Conservation (phyloP, 2,113 vertebrate species). For the Bombycilla garrulus region DNA sequence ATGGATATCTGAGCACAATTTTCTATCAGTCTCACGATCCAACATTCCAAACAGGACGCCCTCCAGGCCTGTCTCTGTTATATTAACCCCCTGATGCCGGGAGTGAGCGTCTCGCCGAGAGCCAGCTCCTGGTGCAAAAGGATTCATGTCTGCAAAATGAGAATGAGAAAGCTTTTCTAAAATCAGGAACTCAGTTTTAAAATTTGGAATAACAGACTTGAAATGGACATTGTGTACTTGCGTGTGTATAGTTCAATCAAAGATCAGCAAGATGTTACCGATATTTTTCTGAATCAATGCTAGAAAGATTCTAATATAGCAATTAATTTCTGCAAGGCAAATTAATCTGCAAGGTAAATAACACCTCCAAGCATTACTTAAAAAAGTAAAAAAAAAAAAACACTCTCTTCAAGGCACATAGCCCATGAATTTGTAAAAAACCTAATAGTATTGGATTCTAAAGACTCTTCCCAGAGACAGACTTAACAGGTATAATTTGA, state of each 20-base stretch:
- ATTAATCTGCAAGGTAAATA: neutral
- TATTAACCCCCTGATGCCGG: constrained; percentile 84
- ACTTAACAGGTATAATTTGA: neutral
- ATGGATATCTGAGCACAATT: constrained; percentile 95
- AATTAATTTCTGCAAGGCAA: neutral
- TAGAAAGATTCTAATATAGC: neutral
- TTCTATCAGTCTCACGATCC: constrained; percentile 94
- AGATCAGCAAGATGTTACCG: neutral
- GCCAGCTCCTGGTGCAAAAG: constrained; percentile 70
- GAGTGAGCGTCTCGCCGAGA: constrained; percentile 71
- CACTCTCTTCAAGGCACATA: neutral
- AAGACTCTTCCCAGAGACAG: neutral
- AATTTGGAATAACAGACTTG: neutral
- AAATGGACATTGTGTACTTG: neutral
- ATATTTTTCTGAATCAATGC: neutral
- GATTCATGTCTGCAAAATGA: constrained; percentile 70
- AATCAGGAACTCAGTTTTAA: neutral
- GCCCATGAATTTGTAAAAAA: neutral
- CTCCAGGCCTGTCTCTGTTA: constrained; percentile 95
- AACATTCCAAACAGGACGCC: constrained; percentile 97
- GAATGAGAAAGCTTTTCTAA: neutral
- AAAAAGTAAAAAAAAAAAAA: neutral
- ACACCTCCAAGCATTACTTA: neutral
- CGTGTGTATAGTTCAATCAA: neutral
- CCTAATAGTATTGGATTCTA: neutral